Conservation (phyloP, 2,888 invertebrate genomes). For the Polymixis lichenea region DNA sequence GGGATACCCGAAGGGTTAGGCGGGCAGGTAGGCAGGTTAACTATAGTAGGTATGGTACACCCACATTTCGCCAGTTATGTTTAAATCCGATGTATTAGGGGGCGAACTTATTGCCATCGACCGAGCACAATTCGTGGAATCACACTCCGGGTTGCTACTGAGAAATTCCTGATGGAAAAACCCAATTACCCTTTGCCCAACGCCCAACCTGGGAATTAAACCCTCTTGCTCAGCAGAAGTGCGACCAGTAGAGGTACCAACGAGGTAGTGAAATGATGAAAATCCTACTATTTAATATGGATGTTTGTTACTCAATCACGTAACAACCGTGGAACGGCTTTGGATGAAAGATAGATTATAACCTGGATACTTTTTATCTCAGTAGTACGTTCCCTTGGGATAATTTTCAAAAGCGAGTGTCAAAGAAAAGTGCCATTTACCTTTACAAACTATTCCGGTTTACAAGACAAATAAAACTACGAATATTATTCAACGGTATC, state of each 20-base stretch:
- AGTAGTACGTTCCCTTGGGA: too few relatives aligned
- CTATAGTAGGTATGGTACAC: neutral
- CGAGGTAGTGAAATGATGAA: neutral
- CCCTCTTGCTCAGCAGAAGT: neutral
- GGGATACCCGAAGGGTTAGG: neutral
- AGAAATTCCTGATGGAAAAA: neutral
- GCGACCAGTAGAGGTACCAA: neutral
- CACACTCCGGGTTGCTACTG: neutral
- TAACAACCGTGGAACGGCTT: too few relatives aligned
- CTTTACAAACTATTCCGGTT: neutral
- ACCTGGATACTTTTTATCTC: too few relatives aligned
- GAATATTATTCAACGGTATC: slow-evolving; percentile 28
- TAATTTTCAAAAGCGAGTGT: too few relatives aligned
- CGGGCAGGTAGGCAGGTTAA: too few relatives aligned
- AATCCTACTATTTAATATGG: too few relatives aligned
- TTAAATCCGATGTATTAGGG: neutral
- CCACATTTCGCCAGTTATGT: neutral
- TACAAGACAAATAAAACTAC: neutral
- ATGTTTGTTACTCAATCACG: too few relatives aligned
- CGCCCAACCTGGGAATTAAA: neutral
- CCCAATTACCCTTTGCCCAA: neutral
- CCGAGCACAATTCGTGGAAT: neutral
- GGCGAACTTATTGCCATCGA: neutral
- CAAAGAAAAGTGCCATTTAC: neutral
- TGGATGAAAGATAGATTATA: too few relatives aligned